Conservation (phyloP, 2,113 vertebrate genomes). For the Saguinus imperator region DNA sequence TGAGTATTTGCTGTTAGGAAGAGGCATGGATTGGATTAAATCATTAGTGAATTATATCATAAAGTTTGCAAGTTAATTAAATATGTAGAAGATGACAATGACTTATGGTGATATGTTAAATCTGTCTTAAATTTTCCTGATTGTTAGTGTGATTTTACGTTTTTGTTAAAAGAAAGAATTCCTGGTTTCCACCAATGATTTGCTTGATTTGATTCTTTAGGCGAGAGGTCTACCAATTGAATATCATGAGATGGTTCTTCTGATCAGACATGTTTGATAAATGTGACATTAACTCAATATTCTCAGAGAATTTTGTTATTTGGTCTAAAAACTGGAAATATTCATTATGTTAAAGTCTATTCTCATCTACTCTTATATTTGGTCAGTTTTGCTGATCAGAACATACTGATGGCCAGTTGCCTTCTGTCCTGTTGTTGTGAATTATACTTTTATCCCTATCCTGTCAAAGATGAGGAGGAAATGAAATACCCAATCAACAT, state of each 20-base stretch:
- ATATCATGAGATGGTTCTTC: not conserved
- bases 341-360: not conserved
- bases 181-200: not conserved
- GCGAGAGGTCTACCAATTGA: not conserved
- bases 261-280: not conserved
- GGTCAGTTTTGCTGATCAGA: not conserved
- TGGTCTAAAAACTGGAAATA: not conserved
- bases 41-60: slow-evolving; percentile 14
- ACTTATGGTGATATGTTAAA: slow-evolving; percentile 16
- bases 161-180: slow-evolving; percentile 36
- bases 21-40: slow-evolving; percentile 1
- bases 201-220: not conserved
- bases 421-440: not conserved
- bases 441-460: not conserved
- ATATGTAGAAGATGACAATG: slow-evolving; percentile 15
- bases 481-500: not conserved
- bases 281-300: not conserved
- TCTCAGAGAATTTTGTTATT: slow-evolving; percentile 8
- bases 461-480: not conserved
- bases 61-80: slow-evolving; percentile 38
- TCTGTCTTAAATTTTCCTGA: slow-evolving; percentile 33
- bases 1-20: slow-evolving; percentile 45
- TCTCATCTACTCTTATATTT: not conserved
- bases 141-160: not conserved
- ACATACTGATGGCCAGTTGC: not conserved